Evolutionary conservation across 2,888 invertebrate species (phyloP), one percentile per base, ranked within the genome.

Genomic region (Cetonia aurata): DNA sequence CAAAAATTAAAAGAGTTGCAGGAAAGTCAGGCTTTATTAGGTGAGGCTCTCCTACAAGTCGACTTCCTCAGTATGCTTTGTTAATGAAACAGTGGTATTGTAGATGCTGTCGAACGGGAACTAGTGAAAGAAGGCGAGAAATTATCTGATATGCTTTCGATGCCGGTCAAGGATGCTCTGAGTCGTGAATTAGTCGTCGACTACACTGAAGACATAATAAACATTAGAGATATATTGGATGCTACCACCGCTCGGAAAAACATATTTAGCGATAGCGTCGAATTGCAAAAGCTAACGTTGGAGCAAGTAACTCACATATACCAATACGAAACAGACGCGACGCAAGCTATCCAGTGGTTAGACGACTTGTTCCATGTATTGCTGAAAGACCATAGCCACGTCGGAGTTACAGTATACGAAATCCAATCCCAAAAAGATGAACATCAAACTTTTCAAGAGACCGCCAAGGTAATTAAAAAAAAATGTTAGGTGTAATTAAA

Each of bases 131-230:
- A 92, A 84, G 93, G 93, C 9, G 92, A 93, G 82, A 92, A 91
- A 81, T 85, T 94, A 66, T 89, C 92, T 71, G 93, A 93, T 80
- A 89, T 93, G 84, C 86, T 94, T 76, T 91, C 92, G 48, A 90
- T 93, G 87, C 92, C 93, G 9, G 89, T 93, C 73, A 93, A 93
- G 84, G 92, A 93, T 83, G 91, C 93, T 0, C 85, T 92, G 72
- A 93, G 93, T 59, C 87, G 92, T 76, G 91, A 91, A 79, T 85
- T 91, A 75, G 87, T 88, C 74, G 88, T 92, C 77, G 87, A 93
- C 85, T 93, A 92, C 78, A 88, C 89, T 74, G 88, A 89, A 79
- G 92, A 93, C 79, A 91, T 93, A 69, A 87, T 89, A 69, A 92
- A 92, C 80, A 89, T 94, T 69, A 87, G 89, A 75, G 91, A 92